Evolutionary conservation across 2,888 invertebrate species (phyloP).

Genomic region (Halictus quadricinctus): DNA sequence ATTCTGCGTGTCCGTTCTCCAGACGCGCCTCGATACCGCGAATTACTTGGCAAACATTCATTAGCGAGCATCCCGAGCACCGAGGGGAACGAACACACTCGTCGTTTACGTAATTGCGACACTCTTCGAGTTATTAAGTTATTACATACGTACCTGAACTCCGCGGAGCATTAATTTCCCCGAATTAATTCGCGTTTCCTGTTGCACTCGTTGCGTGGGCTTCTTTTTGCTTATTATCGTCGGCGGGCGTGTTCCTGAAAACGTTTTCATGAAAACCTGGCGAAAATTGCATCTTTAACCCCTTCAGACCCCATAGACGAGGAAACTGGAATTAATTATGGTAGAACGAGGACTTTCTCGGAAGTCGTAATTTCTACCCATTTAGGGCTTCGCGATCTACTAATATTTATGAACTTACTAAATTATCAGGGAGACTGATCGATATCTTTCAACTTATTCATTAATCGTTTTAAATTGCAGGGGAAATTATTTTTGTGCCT

Average conservation of each 20-base stretch:
- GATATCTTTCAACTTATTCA: not conserved
- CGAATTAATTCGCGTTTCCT: not conserved
- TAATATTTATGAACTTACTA: too few relatives aligned
- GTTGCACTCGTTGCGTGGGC: not conserved
- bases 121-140: slow-evolving; percentile 11
- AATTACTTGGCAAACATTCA: slow-evolving; percentile 36
- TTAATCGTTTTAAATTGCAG: not conserved
- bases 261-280: not conserved
- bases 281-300: not conserved
- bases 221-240: not conserved
- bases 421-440: too few relatives aligned
- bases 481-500: not conserved
- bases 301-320: not conserved
- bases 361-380: not conserved
- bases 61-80: slow-evolving; percentile 21
- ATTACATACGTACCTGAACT: not conserved
- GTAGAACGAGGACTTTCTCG: not conserved
- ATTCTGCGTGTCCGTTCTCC: slow-evolving; percentile 12
- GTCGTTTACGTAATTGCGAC: slow-evolving; percentile 22
- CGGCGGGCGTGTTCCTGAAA: not conserved
- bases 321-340: not conserved
- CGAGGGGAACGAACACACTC: not conserved
- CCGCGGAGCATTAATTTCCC: slow-evolving; percentile 15
- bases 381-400: too few relatives aligned
- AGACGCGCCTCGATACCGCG: not conserved